Conservation (phyloP, 2,797 vertebrate genomes). For the Falco peregrinus region DNA sequence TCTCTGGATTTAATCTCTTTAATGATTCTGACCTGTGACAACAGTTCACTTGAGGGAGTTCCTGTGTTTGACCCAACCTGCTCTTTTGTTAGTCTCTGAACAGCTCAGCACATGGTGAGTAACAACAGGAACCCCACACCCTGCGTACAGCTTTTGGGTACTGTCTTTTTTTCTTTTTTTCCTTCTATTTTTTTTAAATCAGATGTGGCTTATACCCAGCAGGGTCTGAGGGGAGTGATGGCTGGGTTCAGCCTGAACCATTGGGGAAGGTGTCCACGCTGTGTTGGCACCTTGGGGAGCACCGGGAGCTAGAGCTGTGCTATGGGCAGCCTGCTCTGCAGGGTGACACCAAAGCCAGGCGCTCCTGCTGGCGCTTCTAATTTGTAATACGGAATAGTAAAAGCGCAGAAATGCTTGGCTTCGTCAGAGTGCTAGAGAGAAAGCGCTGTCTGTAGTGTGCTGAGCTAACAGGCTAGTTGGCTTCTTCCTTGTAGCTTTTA, state of each 20-base stretch:
- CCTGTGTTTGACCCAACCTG: constrained; percentile 39
- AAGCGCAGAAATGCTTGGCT: neutral
- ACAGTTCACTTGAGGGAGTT: constrained; percentile 30
- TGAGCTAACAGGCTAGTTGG: neutral
- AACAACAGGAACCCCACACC: constrained; percentile 43
- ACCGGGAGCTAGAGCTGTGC: neutral
- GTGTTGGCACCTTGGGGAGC: rapidly evolving
- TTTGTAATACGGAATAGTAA: neutral
- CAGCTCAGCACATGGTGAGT: constrained; percentile 18
- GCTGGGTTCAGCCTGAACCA: neutral
- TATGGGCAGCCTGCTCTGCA: neutral
- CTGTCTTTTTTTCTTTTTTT: neutral
- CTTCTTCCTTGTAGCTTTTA: neutral
- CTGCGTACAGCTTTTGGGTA: neutral
- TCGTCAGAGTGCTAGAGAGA: neutral
- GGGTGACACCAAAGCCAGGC: neutral
- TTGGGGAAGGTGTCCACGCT: neutral
- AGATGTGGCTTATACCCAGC: neutral
- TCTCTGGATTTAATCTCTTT: neutral
- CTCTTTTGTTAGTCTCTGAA: constrained; percentile 50
- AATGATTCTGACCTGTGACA: constrained; percentile 16
- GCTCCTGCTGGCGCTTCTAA: neutral
- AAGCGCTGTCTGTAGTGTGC: neutral
- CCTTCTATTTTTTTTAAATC: too few relatives aligned
- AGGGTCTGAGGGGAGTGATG: neutral